These are phyloP conservation scores for Piaya cayana DNA, from an alignment of 2,113 vertebrate species.

Conservation along the genomic window DNA sequence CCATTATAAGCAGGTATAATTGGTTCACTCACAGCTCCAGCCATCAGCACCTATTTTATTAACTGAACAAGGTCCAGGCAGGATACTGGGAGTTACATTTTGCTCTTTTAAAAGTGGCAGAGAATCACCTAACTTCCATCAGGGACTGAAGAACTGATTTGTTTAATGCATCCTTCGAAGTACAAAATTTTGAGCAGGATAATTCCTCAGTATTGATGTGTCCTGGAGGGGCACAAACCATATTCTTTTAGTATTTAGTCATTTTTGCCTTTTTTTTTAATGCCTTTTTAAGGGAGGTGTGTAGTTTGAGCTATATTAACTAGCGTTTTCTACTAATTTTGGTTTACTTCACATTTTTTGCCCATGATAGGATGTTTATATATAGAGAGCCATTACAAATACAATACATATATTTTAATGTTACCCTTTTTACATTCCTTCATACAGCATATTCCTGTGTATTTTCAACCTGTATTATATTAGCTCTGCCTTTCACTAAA, in stretches of 20 bases:
- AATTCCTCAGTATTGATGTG: neutral
- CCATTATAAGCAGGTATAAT: neutral
- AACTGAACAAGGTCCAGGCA: neutral
- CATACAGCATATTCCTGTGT: neutral
- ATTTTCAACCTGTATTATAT: neutral
- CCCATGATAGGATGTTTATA: neutral
- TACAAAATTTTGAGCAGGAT: neutral
- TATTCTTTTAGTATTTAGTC: neutral
- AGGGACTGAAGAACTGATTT: neutral
- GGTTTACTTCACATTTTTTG: neutral
- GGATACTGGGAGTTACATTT: neutral
- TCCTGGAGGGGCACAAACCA: neutral
- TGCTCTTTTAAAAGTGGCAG: neutral
- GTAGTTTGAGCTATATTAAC: neutral
- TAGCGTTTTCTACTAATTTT: neutral
- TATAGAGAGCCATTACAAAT: neutral
- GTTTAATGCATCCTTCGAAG: neutral
- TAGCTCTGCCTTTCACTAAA: neutral
- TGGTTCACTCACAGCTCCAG: neutral
- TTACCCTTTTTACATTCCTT: neutral
- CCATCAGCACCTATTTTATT: neutral
- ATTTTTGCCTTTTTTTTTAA: neutral
- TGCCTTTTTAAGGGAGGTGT: neutral
- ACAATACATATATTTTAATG: neutral
- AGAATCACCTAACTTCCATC: neutral